Evolutionary conservation across 2,888 invertebrate species (phyloP), one percentile per base, ranked within the genome.

Genomic region (Latrodectus elegans): DNA sequence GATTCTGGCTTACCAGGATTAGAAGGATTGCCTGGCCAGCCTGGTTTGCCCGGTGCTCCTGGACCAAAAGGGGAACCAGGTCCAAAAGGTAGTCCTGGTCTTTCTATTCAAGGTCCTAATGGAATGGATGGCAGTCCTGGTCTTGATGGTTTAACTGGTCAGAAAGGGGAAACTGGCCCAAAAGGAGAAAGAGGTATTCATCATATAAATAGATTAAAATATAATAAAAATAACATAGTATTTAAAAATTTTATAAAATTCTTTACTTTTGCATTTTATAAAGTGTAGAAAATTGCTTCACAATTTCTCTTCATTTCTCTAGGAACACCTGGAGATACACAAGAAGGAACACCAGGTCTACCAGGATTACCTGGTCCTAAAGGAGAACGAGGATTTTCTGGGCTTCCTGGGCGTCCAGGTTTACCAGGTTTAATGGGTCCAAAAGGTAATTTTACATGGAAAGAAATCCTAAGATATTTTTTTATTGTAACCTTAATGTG

Each of bases 1-100:
- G 92, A 92, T 94, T 60, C 95, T 95, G 11, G 91, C 93, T 8
- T 92, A 95, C 53, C 93, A 94, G 52, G 91, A 12, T 73, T 90
- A 17, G 88, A 89, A 68, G 90, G 90, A 22, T 49, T 88, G n/a
- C 93, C 95, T 17, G 97, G 97, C 3, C 93, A 96, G 26, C 96
- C 96, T 49, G 97, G 97, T 2, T 96, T 96, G 91, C 95, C 96
- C 10, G 97, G 97, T 49, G 94, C 94, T 88, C 95, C 95, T 49
- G 97, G 97, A 4, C 93, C 94, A 64, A 96, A 96, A 93, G 97
- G 90, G 17, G 90, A 90, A 74, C 88, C 89, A 14, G 90, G 90
- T 49, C 81, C 74, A n/a, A 89, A 86, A 80, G 90, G 90, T 26
- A 89, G 88, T 64, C 76, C 82, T 71, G 90, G 90, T 38, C 52